phyloP scores from a whole-genome alignment of 2,888 invertebrate species.

The Brenthis daphne region DNA sequence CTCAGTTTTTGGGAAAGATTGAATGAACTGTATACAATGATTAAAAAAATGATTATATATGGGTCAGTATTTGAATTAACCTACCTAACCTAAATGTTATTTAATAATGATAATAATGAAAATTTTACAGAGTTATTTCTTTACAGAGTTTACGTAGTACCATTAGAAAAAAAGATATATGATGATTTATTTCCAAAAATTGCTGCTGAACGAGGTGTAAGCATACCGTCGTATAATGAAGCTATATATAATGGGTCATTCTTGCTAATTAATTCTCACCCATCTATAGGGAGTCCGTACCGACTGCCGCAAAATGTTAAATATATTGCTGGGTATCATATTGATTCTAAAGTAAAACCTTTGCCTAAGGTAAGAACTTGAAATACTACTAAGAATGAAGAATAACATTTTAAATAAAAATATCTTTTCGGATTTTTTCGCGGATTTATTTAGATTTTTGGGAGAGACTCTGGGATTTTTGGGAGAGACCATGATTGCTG shows the following conservation, averaged over 20 bases:
- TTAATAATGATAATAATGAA: background rate
- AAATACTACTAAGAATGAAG: too few species aligned
- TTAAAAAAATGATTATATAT: conserved; percentile 46
- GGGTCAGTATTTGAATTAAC: conserved; percentile 49
- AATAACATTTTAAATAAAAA: too few species aligned
- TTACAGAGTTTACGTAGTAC: conserved; percentile 51
- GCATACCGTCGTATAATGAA: conserved; percentile 55
- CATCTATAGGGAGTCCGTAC: conserved; percentile 48
- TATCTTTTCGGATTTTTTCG: too few species aligned
- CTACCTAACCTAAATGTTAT: too few species aligned
- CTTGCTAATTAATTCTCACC: conserved; percentile 58
- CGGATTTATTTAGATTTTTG: too few species aligned
- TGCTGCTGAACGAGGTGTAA: conserved; percentile 53
- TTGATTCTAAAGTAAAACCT: conserved; percentile 51
- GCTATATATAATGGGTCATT: conserved; percentile 56
- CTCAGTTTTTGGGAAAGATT: conserved; percentile 53
- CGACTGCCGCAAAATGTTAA: conserved; percentile 55
- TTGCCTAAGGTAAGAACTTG: conserved; percentile 53
- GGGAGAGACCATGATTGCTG: too few species aligned
- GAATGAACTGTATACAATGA: conserved; percentile 47
- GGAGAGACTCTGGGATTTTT: too few species aligned
- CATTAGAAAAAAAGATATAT: conserved; percentile 51
- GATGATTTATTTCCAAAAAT: conserved; percentile 47
- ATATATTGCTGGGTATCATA: conserved; percentile 61
- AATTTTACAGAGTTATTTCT: background rate